A percentile compares a stretch with the other conserved stretches of the same genome.
Evolutionary conservation across 2,797 vertebrate species (phyloP).

Genomic region (Diplodus sargus): DNA sequence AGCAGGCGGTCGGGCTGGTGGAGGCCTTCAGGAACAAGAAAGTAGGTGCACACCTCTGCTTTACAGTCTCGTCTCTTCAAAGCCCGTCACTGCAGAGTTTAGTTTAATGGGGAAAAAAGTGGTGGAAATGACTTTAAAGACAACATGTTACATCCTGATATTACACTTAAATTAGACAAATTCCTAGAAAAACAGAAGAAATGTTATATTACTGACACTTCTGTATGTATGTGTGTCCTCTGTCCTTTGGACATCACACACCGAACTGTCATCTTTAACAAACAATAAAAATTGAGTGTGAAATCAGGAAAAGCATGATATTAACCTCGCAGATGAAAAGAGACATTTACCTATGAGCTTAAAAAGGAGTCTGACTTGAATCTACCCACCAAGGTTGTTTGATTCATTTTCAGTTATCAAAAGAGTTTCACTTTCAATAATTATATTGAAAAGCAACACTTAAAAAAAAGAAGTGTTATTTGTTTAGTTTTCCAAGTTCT

Average conservation of each 20-base stretch:
- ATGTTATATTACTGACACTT: neutral
- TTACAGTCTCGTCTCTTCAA: neutral
- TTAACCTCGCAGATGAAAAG: neutral
- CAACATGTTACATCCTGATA: neutral
- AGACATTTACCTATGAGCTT: neutral
- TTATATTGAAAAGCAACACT: too few species aligned
- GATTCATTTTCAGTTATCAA: too few species aligned
- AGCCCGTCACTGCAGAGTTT: neutral
- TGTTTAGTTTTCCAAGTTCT: too few species aligned
- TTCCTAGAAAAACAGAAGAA: neutral
- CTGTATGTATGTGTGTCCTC: neutral
- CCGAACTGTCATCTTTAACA: neutral
- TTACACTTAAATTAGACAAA: neutral
- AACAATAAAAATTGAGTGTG: too few species aligned
- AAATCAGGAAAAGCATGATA: too few species aligned
- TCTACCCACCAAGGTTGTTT: too few species aligned
- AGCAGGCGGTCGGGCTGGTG: conserved; percentile 88
- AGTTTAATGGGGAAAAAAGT: neutral
- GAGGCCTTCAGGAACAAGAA: conserved; percentile 95
- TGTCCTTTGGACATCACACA: neutral
- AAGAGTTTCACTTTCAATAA: too few species aligned
- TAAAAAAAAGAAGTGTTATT: too few species aligned
- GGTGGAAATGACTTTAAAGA: neutral
- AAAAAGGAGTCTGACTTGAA: neutral
- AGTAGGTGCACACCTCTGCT: conserved; percentile 79